Percentiles rank a stretch among this genome's conserved stretches.
phyloP scores from a whole-genome alignment of 2,113 vertebrate species.

The Sigmodon hispidus region DNA sequence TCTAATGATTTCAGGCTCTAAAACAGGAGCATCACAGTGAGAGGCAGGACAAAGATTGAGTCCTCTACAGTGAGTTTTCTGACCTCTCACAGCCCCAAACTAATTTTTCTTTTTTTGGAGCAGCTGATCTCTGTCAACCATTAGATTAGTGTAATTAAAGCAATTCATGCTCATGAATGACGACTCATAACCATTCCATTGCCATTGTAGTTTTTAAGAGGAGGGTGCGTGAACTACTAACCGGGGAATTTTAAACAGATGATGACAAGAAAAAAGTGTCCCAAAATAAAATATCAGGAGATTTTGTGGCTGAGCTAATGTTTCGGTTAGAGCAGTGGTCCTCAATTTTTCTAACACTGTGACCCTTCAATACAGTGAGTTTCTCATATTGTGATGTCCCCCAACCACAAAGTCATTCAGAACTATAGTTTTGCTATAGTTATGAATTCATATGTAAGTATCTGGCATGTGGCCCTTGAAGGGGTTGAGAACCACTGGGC shows the following conservation, averaged over 20 bases:
- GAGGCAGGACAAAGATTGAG: not conserved
- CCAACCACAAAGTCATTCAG: not conserved
- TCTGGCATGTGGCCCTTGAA: not conserved
- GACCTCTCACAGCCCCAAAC: not conserved
- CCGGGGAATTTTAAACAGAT: constrained; percentile 42
- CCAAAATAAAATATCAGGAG: not conserved
- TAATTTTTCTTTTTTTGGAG: not conserved
- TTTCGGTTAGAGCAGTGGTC: not conserved
- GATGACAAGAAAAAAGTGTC: not conserved
- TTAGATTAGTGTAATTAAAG: constrained; percentile 66
- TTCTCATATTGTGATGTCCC: not conserved
- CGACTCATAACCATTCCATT: not conserved
- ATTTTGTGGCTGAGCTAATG: constrained; percentile 20
- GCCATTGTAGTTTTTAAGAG: constrained; percentile 56
- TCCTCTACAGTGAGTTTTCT: constrained; percentile 15
- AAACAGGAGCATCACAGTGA: not conserved
- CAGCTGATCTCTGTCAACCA: constrained; percentile 54
- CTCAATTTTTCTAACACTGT: not conserved
- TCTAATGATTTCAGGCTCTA: not conserved
- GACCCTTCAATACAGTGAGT: not conserved
- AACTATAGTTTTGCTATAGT: not conserved
- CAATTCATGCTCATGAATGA: constrained; percentile 46
- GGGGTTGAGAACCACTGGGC: not conserved
- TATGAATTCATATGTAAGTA: not conserved
- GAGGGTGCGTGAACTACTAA: constrained; percentile 32